Evolutionary conservation across 1,140 invertebrate genomes (phyloP), one percentile per base, ranked within the genome.

Genomic region (Diachasmimorpha longicaudata): DNA sequence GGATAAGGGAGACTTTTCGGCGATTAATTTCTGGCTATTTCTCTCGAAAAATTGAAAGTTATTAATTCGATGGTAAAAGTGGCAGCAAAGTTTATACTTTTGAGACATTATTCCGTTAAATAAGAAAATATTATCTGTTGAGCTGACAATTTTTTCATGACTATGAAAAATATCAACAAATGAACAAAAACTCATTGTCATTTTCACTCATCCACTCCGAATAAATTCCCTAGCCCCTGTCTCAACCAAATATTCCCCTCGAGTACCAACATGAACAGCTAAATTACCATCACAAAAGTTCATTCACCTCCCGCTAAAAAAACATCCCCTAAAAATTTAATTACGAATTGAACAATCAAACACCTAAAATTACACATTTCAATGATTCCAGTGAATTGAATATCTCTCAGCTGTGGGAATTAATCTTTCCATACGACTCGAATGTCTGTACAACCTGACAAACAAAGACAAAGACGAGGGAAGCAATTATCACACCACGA

Each of bases 361-460:
- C 16, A 2, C 48, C 14, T 16, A 52, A 6, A 52, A 52, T 52
- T 52, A 52, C 14, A 52, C 48, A 19, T 52, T 19, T 14, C 48
- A 16, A 52, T 52, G 19, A 52, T 19, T 9, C 14, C 8, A 42
- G 19, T 42, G 42, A 69, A 69, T 69, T 16, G n/a, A 69, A 69
- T 44, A 42, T 42, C 21, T n/a, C 37, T 19, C 48, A 0, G 48
- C 48, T 8, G 11, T 42, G 39, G 3, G 39, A 42, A 42, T 42
- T 42, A n/a, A 52, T 52, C 48, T 19, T 52, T 19, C 48, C 48
- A 52, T 52, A 19, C 14, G 14, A 4, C n/a, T 6, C 48, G 16
- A 44, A 71, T 71, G 42, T 19, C 42, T 42, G 23, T 25, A 71
- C 23, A 46, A 48, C 42, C 44, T 71, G 69, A 71, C 69, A 71